Conservation (phyloP, 2,797 vertebrate genomes). For the Gymnopithys bicolor region DNA sequence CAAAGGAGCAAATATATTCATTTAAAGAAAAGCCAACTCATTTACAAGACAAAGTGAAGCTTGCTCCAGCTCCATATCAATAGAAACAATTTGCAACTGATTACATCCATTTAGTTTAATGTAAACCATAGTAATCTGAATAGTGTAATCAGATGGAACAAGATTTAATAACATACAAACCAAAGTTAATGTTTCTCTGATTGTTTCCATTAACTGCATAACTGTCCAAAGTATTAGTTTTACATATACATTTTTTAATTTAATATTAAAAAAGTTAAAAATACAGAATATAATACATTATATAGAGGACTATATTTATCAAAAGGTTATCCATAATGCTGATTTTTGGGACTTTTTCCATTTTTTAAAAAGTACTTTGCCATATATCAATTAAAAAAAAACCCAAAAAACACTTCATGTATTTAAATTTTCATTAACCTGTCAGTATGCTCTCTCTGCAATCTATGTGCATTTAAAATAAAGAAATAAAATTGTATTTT, state of each 20-base stretch:
- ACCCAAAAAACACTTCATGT: neutral
- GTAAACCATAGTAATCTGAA: conserved; percentile 48
- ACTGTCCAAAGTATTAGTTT: conserved; percentile 24
- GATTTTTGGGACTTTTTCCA: neutral
- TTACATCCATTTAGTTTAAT: conserved; percentile 53
- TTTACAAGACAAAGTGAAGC: conserved; percentile 31
- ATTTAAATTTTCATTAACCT: neutral
- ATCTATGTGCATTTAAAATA: neutral
- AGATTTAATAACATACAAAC: conserved; percentile 47
- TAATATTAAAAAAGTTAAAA: conserved; percentile 6
- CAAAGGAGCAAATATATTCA: conserved; percentile 18
- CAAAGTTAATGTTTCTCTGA: conserved; percentile 27
- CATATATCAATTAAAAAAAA: neutral
- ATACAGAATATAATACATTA: neutral
- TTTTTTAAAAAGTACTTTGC: neutral
- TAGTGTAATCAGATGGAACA: conserved; percentile 38
- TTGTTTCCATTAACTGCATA: conserved; percentile 36
- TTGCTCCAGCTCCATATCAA: neutral
- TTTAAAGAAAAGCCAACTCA: neutral
- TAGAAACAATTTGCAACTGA: conserved; percentile 30
- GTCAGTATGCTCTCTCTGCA: neutral
- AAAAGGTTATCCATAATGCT: neutral
- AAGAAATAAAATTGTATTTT: neutral
- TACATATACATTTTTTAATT: conserved; percentile 5
- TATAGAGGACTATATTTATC: neutral